A percentile compares a stretch with the other conserved stretches of the same genome.
Evolutionary conservation across 2,797 vertebrate species (phyloP).

Genomic region (Acanthopagrus latus): DNA sequence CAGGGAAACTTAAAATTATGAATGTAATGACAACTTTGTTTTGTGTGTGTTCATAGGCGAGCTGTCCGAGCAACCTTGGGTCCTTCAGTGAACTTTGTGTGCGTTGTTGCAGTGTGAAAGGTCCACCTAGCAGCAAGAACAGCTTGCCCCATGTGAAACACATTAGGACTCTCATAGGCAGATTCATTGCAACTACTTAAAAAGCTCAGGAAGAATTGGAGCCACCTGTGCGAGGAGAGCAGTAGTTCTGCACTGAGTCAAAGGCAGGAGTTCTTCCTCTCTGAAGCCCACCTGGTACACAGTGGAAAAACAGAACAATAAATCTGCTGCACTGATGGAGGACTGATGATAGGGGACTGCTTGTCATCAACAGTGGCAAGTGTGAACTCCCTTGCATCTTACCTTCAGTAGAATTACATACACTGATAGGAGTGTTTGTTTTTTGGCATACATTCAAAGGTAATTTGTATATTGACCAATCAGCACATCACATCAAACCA

Average conservation of each 20-base stretch:
- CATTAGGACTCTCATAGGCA: constrained; percentile 54
- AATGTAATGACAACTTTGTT: not conserved
- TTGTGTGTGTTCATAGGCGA: not conserved
- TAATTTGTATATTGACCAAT: not conserved
- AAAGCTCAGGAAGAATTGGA: constrained; percentile 58
- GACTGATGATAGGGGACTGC: constrained; percentile 18
- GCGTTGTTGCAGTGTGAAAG: constrained; percentile 30
- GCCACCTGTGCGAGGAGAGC: constrained; percentile 58
- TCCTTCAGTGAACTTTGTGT: not conserved
- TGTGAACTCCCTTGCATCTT: constrained; percentile 21
- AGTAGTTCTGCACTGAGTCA: constrained; percentile 18
- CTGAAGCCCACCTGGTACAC: constrained; percentile 37
- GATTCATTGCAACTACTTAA: constrained; percentile 54
- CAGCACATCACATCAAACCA: not conserved
- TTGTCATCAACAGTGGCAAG: constrained; percentile 16
- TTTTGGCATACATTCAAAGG: not conserved
- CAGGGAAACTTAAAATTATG: not conserved
- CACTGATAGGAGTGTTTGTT: not conserved
- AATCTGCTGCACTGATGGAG: constrained; percentile 20
- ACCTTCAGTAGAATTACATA: not conserved
- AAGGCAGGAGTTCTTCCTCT: constrained; percentile 40
- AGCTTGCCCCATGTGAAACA: constrained; percentile 55
- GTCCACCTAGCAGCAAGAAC: constrained; percentile 10
- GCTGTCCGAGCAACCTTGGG: not conserved
- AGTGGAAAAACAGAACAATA: constrained; percentile 39